These are phyloP conservation scores for Halcyon malimbica DNA, from an alignment of 2,113 vertebrate genomes.

Conservation along the genomic window DNA sequence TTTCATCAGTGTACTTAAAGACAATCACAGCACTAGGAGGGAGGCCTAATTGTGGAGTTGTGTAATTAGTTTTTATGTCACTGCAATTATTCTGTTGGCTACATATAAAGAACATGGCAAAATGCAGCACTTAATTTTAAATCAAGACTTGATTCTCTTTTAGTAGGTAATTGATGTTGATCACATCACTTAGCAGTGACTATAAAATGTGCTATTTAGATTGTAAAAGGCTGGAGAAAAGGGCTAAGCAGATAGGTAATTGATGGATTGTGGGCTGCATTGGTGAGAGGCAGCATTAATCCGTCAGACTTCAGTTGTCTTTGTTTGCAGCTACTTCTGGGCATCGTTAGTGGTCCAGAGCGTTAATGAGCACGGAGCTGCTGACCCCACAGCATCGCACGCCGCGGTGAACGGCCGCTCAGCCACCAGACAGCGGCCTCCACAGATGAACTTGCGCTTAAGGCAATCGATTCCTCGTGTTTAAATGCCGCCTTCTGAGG, in stretches of 20 bases:
- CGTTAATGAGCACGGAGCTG: background rate
- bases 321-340: constrained; percentile 26
- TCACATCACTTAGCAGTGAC: constrained; percentile 74
- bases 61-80: constrained; percentile 74
- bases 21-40: constrained; percentile 61
- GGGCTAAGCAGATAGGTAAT: constrained; percentile 70
- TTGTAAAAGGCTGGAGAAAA: constrained; percentile 68
- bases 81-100: constrained; percentile 73
- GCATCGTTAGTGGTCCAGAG: background rate
- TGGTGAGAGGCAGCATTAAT: constrained; percentile 25
- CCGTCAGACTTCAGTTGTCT: constrained; percentile 14
- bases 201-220: constrained; percentile 77
- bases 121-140: constrained; percentile 76
- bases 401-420: background rate
- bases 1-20: constrained; percentile 64
- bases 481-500: constrained; percentile 12
- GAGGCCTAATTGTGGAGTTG: constrained; percentile 69
- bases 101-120: constrained; percentile 74
- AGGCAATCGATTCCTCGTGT: constrained; percentile 14
- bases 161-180: constrained; percentile 81
- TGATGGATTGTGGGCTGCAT: constrained; percentile 10
- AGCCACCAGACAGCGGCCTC: background rate
- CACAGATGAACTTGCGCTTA: constrained; percentile 15
- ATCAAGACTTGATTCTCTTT: constrained; percentile 76
- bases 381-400: accelerated